These are phyloP conservation scores for Zosterops japonicus DNA, from an alignment of 2,113 vertebrate genomes.

Conservation along the genomic window DNA sequence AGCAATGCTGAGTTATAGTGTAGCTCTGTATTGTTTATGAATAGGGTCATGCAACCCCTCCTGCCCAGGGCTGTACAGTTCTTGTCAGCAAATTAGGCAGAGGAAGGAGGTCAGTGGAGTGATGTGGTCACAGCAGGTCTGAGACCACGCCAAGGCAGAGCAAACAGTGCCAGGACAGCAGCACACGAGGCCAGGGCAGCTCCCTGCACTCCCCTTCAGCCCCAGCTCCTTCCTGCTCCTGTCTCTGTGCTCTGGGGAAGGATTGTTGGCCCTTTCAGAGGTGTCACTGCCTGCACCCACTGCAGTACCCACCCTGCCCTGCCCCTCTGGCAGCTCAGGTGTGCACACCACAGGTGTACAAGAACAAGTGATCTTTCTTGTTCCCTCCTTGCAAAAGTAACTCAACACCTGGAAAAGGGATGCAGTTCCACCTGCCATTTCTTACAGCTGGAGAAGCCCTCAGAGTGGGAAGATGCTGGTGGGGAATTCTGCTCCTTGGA, in stretches of 20 bases:
- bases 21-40: not conserved
- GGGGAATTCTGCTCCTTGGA: not conserved
- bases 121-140: not conserved
- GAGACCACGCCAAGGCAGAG: not conserved
- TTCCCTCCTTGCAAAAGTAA: not conserved
- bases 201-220: not conserved
- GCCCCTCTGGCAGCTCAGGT: not conserved
- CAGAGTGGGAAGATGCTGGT: not conserved
- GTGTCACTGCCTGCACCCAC: not conserved
- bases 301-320: not conserved
- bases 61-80: not conserved
- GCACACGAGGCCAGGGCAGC: not conserved
- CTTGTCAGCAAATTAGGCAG: not conserved
- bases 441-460: not conserved
- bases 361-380: not conserved
- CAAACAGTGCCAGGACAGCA: not conserved
- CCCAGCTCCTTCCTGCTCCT: not conserved
- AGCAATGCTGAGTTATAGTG: not conserved
- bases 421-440: not conserved
- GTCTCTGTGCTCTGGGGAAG: not conserved
- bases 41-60: not conserved
- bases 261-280: not conserved
- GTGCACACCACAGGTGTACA: not conserved
- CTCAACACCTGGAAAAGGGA: not conserved
- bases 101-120: not conserved